Conservation (phyloP, 1,140 invertebrate species). For the Caerostris darwini region DNA sequence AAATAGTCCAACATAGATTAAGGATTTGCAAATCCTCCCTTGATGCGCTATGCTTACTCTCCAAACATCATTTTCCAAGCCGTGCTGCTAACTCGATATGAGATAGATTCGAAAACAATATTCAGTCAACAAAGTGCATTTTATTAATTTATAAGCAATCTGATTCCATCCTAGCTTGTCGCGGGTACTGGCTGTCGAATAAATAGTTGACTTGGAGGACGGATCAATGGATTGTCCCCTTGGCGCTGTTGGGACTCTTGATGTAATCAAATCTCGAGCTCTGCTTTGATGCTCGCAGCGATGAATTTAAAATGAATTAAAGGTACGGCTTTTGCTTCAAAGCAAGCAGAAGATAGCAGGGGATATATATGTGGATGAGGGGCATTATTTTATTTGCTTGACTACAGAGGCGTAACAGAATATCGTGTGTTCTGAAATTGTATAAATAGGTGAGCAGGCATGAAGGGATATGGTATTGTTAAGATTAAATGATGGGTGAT, state of each 20-base stretch:
- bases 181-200: neutral
- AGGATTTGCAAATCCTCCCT: too few species aligned
- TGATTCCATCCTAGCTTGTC: neutral
- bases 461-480: too few species aligned
- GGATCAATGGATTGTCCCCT: neutral
- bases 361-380: too few species aligned
- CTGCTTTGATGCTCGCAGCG: neutral
- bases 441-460: too few species aligned
- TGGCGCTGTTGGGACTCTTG: neutral
- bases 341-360: neutral
- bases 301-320: slow-evolving; percentile 34
- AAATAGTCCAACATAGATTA: too few species aligned
- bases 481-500: too few species aligned
- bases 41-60: too few species aligned
- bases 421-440: too few species aligned
- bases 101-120: neutral
- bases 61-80: too few species aligned
- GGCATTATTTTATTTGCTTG: too few species aligned
- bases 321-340: neutral
- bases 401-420: too few species aligned
- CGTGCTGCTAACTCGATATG: neutral
- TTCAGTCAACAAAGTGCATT: neutral
- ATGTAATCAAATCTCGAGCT: slow-evolving; percentile 6
- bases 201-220: neutral
- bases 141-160: slow-evolving; percentile 42